These are phyloP conservation scores for Griposia aprilina DNA, from an alignment of 2,888 invertebrate genomes.

Conservation along the genomic window DNA sequence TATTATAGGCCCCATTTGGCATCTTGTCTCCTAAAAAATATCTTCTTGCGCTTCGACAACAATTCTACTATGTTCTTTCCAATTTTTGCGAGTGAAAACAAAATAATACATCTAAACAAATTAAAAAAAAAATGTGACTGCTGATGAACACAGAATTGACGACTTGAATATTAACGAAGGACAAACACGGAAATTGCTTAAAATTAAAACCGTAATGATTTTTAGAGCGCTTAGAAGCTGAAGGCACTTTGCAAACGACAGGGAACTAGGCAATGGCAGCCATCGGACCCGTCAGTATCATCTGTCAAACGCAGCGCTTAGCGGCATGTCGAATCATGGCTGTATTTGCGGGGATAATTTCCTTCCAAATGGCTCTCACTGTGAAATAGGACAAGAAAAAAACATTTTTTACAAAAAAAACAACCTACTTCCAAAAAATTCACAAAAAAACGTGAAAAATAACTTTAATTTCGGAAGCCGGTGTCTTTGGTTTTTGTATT, in stretches of 20 bases:
- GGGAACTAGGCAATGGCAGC: slow-evolving; percentile 29
- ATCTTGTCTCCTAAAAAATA: not conserved
- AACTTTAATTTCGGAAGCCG: too few relatives aligned
- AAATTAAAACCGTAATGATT: slow-evolving; percentile 10
- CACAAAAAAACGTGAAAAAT: too few relatives aligned
- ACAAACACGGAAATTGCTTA: not conserved
- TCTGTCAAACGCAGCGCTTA: slow-evolving; percentile 42
- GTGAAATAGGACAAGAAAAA: slow-evolving; percentile 3
- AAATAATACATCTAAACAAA: not conserved
- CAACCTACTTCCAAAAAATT: too few relatives aligned
- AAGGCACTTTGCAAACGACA: slow-evolving; percentile 39
- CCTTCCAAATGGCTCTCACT: slow-evolving; percentile 1
- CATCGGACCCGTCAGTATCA: slow-evolving; percentile 43
- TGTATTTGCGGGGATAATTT: slow-evolving; percentile 26
- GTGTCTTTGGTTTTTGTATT: too few relatives aligned
- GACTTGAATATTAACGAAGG: not conserved
- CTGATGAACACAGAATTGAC: not conserved
- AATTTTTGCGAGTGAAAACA: not conserved
- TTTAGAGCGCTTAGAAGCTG: slow-evolving; percentile 2
- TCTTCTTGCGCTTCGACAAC: too few relatives aligned
- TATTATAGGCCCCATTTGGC: not conserved
- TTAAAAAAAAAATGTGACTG: too few relatives aligned
- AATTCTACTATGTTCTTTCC: not conserved
- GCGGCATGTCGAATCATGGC: slow-evolving; percentile 47
- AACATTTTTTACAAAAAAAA: too few relatives aligned